Evolutionary conservation across 1,140 invertebrate species (phyloP).

Genomic region (Drosophila fuyamai): DNA sequence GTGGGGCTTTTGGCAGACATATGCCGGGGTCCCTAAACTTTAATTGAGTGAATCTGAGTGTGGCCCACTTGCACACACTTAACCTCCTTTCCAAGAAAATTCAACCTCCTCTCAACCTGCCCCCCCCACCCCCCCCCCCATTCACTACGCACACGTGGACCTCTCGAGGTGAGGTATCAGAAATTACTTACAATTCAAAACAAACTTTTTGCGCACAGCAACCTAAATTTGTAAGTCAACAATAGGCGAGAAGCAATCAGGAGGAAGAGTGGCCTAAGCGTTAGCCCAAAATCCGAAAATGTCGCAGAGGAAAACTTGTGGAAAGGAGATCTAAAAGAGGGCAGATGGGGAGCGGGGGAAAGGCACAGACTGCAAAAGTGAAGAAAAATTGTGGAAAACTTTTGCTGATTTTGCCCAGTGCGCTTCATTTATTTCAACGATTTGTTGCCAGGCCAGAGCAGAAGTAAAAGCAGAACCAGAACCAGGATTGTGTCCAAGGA

Average conservation of each 20-base stretch:
- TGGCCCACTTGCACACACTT: constrained; percentile 16
- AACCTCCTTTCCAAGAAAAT: constrained; percentile 13
- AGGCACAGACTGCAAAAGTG: constrained; percentile 60
- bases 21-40: constrained; percentile 49
- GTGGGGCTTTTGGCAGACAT: constrained; percentile 36
- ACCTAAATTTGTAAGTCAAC: constrained; percentile 82
- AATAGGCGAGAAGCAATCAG: constrained; percentile 47
- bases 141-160: constrained; percentile 15
- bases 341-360: neutral
- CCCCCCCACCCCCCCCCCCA: neutral
- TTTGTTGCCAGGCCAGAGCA: constrained; percentile 69
- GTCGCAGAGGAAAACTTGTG: constrained; percentile 63
- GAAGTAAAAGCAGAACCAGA: constrained; percentile 26
- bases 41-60: constrained; percentile 71
- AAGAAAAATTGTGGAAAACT: constrained; percentile 81
- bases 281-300: constrained; percentile 77
- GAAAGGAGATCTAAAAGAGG: neutral
- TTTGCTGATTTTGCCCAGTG: constrained; percentile 82
- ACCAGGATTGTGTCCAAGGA: constrained; percentile 68
- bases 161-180: constrained; percentile 73
- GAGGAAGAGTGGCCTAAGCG: constrained; percentile 46
- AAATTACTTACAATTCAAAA: constrained; percentile 83
- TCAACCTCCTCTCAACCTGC: constrained; percentile 1
- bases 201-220: constrained; percentile 76
- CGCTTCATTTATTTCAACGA: constrained; percentile 82